phyloP scores from a whole-genome alignment of 1,140 invertebrate genomes.

The Bombus confusus region DNA sequence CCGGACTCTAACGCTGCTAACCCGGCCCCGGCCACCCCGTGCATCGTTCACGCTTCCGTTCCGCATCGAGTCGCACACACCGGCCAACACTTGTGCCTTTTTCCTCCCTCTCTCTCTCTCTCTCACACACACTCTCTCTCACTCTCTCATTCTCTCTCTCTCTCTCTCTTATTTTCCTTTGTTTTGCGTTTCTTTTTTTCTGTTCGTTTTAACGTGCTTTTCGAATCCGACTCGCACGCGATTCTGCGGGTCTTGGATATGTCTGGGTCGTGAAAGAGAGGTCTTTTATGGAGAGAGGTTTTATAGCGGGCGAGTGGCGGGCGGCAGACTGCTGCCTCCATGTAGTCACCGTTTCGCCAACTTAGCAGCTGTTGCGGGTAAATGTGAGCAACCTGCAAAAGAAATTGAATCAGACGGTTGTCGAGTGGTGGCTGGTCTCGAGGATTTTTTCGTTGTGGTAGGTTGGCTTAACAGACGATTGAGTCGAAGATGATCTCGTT shows the following conservation, averaged over 20 bases:
- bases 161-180: neutral
- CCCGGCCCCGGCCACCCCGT: conserved; percentile 63
- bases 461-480: too few species aligned
- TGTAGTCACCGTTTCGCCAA: neutral
- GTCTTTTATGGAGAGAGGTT: too few species aligned
- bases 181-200: neutral
- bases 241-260: neutral
- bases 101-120: neutral
- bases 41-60: conserved; percentile 60
- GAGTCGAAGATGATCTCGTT: too few species aligned
- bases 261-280: neutral
- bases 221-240: too few species aligned
- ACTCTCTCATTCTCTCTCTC: too few species aligned
- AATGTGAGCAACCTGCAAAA: neutral
- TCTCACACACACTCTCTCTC: too few species aligned
- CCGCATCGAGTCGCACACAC: conserved; percentile 50
- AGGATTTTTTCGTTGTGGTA: too few species aligned
- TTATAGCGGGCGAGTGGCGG: neutral
- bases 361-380: conserved; percentile 20
- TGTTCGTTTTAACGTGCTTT: neutral
- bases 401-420: neutral
- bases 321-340: neutral
- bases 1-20: conserved; percentile 6
- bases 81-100: neutral
- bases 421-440: too few species aligned